Percentiles rank a stretch among this genome's conserved stretches.
Evolutionary conservation across 2,888 invertebrate genomes (phyloP).

Genomic region (Oscheius myriophilus): DNA sequence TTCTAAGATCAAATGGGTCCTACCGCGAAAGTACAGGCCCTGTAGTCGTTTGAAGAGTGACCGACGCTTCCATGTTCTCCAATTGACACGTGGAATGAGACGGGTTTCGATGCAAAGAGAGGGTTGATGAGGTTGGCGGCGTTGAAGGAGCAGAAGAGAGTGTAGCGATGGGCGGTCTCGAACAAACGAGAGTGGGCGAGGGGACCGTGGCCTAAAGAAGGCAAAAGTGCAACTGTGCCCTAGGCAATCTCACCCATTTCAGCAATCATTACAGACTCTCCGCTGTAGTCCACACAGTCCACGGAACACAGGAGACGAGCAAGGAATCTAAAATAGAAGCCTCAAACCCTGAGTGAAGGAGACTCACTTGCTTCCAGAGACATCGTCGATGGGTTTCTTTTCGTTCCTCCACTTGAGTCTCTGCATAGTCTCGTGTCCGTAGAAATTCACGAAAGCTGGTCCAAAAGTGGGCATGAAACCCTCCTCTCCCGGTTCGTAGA

Average conservation of each 20-base stretch:
- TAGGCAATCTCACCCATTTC: conserved; percentile 6
- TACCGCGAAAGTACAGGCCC: conserved; percentile 50
- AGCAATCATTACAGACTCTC: conserved; percentile 33
- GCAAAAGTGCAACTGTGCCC: background rate
- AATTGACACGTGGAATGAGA: conserved; percentile 49
- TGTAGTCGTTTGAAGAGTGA: conserved; percentile 13
- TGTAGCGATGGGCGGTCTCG: conserved; percentile 42
- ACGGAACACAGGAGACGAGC: conserved; percentile 54
- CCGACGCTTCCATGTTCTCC: conserved; percentile 42
- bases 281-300: conserved; percentile 50
- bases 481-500: conserved; percentile 59
- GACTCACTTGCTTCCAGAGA: conserved; percentile 42
- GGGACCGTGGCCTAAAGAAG: conserved; percentile 4
- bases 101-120: conserved; percentile 48
- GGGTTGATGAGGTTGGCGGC: conserved; percentile 62
- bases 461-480: conserved; percentile 63
- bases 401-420: conserved; percentile 37
- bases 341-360: background rate
- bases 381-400: conserved; percentile 36
- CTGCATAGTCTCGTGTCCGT: conserved; percentile 52
- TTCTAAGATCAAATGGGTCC: background rate
- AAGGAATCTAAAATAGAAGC: too few species aligned
- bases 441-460: conserved; percentile 60
- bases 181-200: conserved; percentile 14
- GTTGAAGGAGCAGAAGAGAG: conserved; percentile 54